Percentiles rank a stretch among this genome's conserved stretches.
phyloP scores from a whole-genome alignment of 35 echinoderm and acorn worm genomes.

The Apostichopus californicus region DNA sequence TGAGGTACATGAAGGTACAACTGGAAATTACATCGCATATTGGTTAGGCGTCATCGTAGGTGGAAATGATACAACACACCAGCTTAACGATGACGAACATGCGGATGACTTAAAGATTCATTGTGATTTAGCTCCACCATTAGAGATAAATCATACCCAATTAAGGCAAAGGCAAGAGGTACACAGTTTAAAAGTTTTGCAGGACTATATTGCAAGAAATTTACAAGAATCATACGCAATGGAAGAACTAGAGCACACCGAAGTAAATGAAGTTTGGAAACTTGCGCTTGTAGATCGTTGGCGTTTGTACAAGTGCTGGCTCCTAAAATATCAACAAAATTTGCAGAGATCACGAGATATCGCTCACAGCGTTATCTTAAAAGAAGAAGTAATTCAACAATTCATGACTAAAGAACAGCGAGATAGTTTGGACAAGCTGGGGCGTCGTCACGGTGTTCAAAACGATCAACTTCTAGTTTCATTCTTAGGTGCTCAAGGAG shows the following conservation, averaged over 20 bases:
- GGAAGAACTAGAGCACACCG: not conserved
- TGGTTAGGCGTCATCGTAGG: constrained; percentile 13
- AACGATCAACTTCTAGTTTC: not conserved
- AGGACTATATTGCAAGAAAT: constrained; percentile 17
- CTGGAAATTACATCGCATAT: constrained; percentile 2
- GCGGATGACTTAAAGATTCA: constrained; percentile 2
- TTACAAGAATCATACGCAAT: not conserved
- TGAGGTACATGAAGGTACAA: not conserved
- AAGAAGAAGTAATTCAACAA: not conserved
- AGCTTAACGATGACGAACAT: constrained; percentile 46
- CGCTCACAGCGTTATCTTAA: not conserved
- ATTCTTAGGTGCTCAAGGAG: not conserved
- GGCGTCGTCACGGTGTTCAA: too few species aligned
- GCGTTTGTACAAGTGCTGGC: constrained; percentile 58
- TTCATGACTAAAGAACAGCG: not conserved
- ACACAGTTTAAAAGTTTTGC: not conserved
- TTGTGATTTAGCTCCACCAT: not conserved
- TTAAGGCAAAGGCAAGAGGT: not conserved
- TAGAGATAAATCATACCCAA: not conserved
- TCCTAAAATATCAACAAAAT: not conserved
- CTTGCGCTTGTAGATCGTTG: constrained; percentile 28
- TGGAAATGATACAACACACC: constrained; percentile 6
- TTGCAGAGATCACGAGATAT: not conserved
- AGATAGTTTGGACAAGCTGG: not conserved
- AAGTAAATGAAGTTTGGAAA: constrained; percentile 29